Base-by-base conservation (phyloP, 2,113 vertebrate genomes). In the Spheniscus mendiculus region DNA sequence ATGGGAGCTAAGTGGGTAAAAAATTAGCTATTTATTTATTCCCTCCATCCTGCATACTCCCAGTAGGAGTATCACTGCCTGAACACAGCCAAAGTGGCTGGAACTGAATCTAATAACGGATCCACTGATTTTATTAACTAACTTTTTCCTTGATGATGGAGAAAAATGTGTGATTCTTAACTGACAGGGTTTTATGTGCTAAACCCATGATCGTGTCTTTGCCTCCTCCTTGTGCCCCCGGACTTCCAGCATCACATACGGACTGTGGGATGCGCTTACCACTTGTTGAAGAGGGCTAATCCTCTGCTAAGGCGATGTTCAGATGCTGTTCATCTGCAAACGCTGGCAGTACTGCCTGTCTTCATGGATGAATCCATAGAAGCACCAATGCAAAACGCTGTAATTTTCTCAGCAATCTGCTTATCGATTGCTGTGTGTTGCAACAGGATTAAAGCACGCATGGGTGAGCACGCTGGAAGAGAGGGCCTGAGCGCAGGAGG, bases 1-100 rank as follows among this genome's bases (percentile, higher is more conserved):
- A 73, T 40, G 47, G 67, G 78, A 96, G 90, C 92, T 93, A 86
- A 97, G 76, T 72, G 93, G 76, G 93, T 90, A 82, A 94, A 96
- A 96, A 82, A 93, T 73, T 29, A 82, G 94, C 93, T 85, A 21
- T 88, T 56, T 93, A 82, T 70, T 95, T 95, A 89, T 94, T 93
- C 55, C 87, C 38, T 52, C 47, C 59, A 3, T 58, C 59, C 52
- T 49, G 59, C 52, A 0, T 2, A 4, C 32, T 93, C 67, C 83
- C 53, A 27, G 50, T 8, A 62, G 90, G 86, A 87, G 56, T 6
- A 14, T 63, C 59, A 12, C 44, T 66, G 93, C 11, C 67, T 36
- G 32, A 70, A 16, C 42, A 7, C 26, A 34, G 26, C 5, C 73
- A 14, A 62, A 91, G 81, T 15, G 62, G 21, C 82, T 30, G 67